These are phyloP conservation scores for Ylistrum balloti DNA, from an alignment of 1,140 invertebrate genomes.

Conservation along the genomic window DNA sequence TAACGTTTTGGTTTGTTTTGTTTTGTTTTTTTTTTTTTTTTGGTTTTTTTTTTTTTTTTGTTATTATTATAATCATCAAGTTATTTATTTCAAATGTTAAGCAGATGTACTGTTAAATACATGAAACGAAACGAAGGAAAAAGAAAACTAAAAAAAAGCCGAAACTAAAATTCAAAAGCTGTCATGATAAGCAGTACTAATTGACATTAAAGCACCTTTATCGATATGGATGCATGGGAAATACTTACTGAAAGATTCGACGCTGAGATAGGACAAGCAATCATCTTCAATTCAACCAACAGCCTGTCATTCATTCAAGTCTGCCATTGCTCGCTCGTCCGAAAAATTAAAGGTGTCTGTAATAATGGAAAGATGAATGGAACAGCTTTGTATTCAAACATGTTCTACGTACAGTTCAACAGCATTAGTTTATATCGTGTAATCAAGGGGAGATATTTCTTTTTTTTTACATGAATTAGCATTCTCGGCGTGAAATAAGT, in stretches of 20 bases:
- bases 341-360: conserved; percentile 18
- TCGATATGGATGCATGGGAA: neutral
- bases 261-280: neutral
- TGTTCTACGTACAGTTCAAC: neutral
- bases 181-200: neutral
- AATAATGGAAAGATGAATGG: neutral
- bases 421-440: neutral
- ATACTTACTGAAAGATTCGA: neutral
- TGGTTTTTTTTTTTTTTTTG: too few species aligned
- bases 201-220: neutral
- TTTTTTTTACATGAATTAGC: neutral
- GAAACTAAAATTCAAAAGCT: neutral
- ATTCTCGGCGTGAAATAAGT: conserved; percentile 1
- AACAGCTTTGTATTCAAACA: neutral
- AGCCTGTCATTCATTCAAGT: neutral
- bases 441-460: neutral
- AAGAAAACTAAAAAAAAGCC: too few species aligned
- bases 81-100: too few species aligned
- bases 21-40: too few species aligned
- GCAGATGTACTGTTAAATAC: too few species aligned
- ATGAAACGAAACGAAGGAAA: too few species aligned
- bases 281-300: neutral
- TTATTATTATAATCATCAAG: too few species aligned
- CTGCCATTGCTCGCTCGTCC: neutral
- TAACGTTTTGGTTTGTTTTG: too few species aligned